Conservation (phyloP, 1,140 invertebrate genomes). For the Carposina sasakii region DNA sequence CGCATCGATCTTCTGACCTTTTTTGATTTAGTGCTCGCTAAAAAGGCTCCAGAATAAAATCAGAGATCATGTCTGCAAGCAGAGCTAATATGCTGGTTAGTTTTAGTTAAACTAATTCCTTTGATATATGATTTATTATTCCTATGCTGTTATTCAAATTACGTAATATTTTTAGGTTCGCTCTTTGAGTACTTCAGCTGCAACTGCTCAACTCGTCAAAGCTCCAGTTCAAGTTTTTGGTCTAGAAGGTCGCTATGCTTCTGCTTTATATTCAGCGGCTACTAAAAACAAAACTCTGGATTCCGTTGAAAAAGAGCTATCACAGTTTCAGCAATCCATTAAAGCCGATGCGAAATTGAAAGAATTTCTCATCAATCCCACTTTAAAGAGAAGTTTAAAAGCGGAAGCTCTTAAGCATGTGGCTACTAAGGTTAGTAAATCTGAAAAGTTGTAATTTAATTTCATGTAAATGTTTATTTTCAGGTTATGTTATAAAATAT, state of each 20-base stretch:
- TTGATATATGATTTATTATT: slow-evolving; percentile 1
- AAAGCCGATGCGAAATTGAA: slow-evolving; percentile 84
- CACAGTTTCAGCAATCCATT: slow-evolving; percentile 80
- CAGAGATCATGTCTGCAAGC: slow-evolving; percentile 36
- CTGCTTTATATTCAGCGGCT: slow-evolving; percentile 95
- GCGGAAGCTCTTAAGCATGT: slow-evolving; percentile 79
- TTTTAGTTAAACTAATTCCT: slow-evolving; percentile 2
- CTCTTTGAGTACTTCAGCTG: slow-evolving; percentile 73
- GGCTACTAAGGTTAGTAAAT: slow-evolving; percentile 73
- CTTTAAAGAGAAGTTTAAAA: slow-evolving; percentile 87
- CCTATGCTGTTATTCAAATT: slow-evolving; percentile 31
- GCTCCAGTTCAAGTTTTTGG: slow-evolving; percentile 95
- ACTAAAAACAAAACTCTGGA: slow-evolving; percentile 92
- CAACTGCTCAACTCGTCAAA: slow-evolving; percentile 76
- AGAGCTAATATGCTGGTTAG: slow-evolving; percentile 53
- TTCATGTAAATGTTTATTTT: too few relatives aligned
- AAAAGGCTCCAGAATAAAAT: too few relatives aligned
- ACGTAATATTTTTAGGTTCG: slow-evolving; percentile 74
- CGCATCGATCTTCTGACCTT: too few relatives aligned
- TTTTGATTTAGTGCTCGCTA: too few relatives aligned
- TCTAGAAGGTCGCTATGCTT: slow-evolving; percentile 96
- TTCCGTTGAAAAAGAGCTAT: slow-evolving; percentile 92
- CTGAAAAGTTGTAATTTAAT: too few relatives aligned
- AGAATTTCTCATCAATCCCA: slow-evolving; percentile 90
- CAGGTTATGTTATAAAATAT: too few relatives aligned